Percentiles rank a stretch among this genome's conserved stretches.
Conservation (phyloP, 2,888 invertebrate genomes). For the Elegia similella region DNA sequence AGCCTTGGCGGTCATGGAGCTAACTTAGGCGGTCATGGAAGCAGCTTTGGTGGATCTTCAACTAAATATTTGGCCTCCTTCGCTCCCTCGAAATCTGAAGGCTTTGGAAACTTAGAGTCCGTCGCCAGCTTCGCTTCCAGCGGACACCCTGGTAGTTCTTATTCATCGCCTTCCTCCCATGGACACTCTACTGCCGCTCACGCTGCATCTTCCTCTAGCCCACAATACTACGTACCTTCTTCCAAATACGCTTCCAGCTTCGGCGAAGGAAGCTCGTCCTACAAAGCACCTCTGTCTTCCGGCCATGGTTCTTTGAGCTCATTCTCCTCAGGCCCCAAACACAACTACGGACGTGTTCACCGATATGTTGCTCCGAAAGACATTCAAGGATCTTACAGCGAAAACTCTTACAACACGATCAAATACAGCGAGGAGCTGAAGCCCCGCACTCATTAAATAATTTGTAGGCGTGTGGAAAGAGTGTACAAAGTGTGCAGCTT, state of each 20-base stretch:
- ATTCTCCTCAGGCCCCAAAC: constrained; percentile 59
- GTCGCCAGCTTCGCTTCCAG: constrained; percentile 54
- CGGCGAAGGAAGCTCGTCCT: constrained; percentile 58
- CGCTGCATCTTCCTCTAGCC: constrained; percentile 57
- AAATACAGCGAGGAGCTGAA: constrained; percentile 76
- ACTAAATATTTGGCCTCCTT: constrained; percentile 57
- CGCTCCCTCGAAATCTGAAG: constrained; percentile 54
- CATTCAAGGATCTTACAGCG: constrained; percentile 64
- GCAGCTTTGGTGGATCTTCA: constrained; percentile 36
- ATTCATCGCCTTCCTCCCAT: constrained; percentile 55
- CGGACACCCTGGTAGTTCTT: constrained; percentile 61
- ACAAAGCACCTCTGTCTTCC: constrained; percentile 47
- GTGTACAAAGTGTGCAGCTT: constrained; percentile 33
- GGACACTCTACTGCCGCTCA: constrained; percentile 46
- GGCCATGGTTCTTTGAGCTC: constrained; percentile 56
- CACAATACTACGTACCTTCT: constrained; percentile 57
- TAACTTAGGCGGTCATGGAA: constrained; percentile 46
- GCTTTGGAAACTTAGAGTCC: constrained; percentile 52
- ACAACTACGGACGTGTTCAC: constrained; percentile 52
- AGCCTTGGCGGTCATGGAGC: constrained; percentile 4
- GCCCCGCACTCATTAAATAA: constrained; percentile 53
- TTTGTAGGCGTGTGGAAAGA: constrained; percentile 17
- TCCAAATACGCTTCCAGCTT: constrained; percentile 54
- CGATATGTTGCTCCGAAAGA: constrained; percentile 60
- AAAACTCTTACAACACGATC: constrained; percentile 72